Percentiles rank a stretch among this genome's conserved stretches.
Conservation (phyloP, 1,140 invertebrate genomes). For the Aphelenchoides avenae region DNA sequence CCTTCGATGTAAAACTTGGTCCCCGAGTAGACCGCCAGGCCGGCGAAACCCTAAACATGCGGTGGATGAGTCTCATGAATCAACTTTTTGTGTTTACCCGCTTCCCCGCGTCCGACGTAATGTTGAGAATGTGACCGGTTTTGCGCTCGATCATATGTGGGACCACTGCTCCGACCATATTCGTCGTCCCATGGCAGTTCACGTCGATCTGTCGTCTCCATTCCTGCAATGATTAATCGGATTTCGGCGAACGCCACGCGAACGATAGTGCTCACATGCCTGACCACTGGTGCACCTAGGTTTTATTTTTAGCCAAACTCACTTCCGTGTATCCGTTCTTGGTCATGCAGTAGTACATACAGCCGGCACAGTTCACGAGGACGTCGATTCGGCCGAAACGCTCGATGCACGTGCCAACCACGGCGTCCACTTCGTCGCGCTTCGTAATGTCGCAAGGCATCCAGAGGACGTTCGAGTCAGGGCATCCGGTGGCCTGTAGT, state of each 20-base stretch:
- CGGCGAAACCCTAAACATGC: constrained; percentile 61
- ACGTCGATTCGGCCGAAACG: constrained; percentile 61
- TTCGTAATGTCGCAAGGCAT: constrained; percentile 40
- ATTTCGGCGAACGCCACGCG: neutral
- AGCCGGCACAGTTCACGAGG: constrained; percentile 62
- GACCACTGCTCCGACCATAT: constrained; percentile 61
- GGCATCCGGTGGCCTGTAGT: constrained; percentile 12
- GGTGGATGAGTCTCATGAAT: constrained; percentile 1
- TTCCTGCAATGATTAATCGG: constrained; percentile 39
- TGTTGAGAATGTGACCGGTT: constrained; percentile 62
- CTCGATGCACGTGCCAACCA: constrained; percentile 24
- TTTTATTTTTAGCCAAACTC: constrained; percentile 2
- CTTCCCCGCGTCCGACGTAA: constrained; percentile 62
- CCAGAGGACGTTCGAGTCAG: constrained; percentile 15
- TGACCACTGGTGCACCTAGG: constrained; percentile 12
- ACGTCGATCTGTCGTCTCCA: constrained; percentile 62
- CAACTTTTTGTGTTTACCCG: constrained; percentile 44
- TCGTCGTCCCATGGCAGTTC: constrained; percentile 62
- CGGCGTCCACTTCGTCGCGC: constrained; percentile 28
- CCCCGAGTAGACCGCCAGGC: constrained; percentile 62
- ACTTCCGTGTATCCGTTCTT: constrained; percentile 60
- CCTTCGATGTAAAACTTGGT: constrained; percentile 64
- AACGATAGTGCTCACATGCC: neutral
- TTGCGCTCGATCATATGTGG: constrained; percentile 60
- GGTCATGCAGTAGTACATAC: constrained; percentile 62